Evolutionary conservation across 2,888 invertebrate genomes (phyloP).

Genomic region (Athetis lepigone): DNA sequence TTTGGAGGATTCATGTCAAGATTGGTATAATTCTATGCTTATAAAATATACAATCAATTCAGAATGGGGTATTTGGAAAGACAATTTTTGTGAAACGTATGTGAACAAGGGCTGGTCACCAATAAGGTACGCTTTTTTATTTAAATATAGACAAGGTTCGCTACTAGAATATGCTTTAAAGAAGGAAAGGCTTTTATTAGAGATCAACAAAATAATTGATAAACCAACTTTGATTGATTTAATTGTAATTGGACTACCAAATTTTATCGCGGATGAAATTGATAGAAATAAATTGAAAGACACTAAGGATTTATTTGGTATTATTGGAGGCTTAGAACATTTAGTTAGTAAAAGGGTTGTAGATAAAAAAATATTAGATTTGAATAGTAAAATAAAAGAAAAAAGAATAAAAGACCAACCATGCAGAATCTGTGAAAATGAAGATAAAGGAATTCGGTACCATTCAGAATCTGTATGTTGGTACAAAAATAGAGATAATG

Average conservation of each 20-base stretch:
- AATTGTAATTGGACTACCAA: background rate
- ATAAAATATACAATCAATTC: background rate
- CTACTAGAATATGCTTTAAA: slow-evolving; percentile 7
- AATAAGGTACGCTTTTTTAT: slow-evolving; percentile 3
- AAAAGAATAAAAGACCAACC: background rate
- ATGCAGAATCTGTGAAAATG: slow-evolving; percentile 34
- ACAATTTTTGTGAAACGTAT: background rate
- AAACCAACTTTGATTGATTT: slow-evolving; percentile 4
- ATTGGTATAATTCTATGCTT: slow-evolving; percentile 3
- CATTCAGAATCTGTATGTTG: slow-evolving; percentile 27
- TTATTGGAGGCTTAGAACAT: background rate
- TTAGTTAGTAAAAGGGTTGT: background rate
- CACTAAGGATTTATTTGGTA: slow-evolving; percentile 2
- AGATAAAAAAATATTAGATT: background rate
- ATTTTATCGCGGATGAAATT: slow-evolving; percentile 5
- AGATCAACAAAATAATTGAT: background rate
- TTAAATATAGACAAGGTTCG: background rate
- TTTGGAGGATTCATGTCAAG: background rate
- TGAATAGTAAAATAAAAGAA: background rate
- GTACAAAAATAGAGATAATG: slow-evolving; percentile 14
- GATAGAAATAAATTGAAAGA: slow-evolving; percentile 1
- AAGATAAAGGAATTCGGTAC: slow-evolving; percentile 23
- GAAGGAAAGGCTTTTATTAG: slow-evolving; percentile 4
- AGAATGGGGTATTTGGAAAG: background rate
- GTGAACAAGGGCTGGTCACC: slow-evolving; percentile 6